These are phyloP conservation scores for Hippolais icterina DNA, from an alignment of 2,113 vertebrate genomes.

Conservation along the genomic window DNA sequence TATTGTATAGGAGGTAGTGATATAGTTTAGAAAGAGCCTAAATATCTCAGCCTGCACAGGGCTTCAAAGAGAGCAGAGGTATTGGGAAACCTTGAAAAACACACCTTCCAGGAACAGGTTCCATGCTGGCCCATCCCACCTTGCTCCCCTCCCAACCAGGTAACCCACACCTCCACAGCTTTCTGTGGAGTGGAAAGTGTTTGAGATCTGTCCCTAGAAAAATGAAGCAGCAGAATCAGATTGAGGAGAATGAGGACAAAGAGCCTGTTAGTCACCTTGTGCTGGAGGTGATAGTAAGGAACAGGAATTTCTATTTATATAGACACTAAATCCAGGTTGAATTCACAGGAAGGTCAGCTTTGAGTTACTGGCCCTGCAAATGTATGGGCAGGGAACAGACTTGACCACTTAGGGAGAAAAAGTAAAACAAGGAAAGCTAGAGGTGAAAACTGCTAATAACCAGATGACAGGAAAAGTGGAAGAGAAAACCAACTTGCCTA, in stretches of 20 bases:
- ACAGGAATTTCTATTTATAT: neutral
- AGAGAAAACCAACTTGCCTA: fast-evolving
- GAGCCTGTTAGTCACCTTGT: neutral
- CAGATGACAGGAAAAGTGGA: neutral
- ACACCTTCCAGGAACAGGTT: neutral
- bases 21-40: neutral
- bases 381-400: neutral
- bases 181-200: neutral
- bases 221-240: neutral
- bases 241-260: neutral
- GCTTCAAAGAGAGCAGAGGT: neutral
- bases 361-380: neutral
- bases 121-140: neutral
- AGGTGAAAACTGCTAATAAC: neutral
- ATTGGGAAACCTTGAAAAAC: neutral
- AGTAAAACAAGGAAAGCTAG: neutral
- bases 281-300: neutral
- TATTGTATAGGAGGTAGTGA: fast-evolving
- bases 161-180: neutral
- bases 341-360: neutral
- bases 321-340: neutral
- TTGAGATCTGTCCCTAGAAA: neutral
- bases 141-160: fast-evolving
- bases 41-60: neutral
- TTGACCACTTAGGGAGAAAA: neutral